Evolutionary conservation across 2,888 invertebrate species (phyloP).

Genomic region (Mesorhabditis spiculigera): DNA sequence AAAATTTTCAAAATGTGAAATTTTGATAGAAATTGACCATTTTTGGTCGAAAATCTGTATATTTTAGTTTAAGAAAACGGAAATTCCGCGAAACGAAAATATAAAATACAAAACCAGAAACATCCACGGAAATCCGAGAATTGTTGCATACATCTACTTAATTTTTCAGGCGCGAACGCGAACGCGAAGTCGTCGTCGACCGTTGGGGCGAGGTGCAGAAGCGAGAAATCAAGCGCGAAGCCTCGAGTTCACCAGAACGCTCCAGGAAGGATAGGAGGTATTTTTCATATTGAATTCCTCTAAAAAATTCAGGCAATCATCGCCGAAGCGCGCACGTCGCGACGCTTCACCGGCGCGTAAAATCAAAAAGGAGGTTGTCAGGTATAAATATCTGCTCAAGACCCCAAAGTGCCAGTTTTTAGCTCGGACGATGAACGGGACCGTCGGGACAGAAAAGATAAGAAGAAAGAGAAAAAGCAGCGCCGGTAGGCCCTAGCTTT

Average conservation of each 20-base stretch:
- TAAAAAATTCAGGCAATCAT: not conserved
- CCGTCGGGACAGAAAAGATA: not conserved
- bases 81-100: too few species aligned
- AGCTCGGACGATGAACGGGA: slow-evolving; percentile 1
- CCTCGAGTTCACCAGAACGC: slow-evolving; percentile 1
- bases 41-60: too few species aligned
- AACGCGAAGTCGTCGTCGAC: not conserved
- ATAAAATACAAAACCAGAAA: too few species aligned
- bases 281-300: not conserved
- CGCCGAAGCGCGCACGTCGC: not conserved
- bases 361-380: not conserved
- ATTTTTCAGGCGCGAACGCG: not conserved
- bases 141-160: too few species aligned
- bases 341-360: not conserved
- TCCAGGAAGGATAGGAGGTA: not conserved
- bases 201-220: not conserved
- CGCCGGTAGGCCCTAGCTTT: too few species aligned
- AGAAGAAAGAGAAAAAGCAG: not conserved
- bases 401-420: not conserved
- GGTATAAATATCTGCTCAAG: not conserved
- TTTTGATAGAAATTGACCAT: too few species aligned
- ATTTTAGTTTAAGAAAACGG: too few species aligned
- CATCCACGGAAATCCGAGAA: too few species aligned
- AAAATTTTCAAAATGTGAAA: too few species aligned
- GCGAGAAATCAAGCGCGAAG: not conserved